These are phyloP conservation scores for Ectobius pallidus DNA, from an alignment of 2,888 invertebrate species.

Conservation along the genomic window DNA sequence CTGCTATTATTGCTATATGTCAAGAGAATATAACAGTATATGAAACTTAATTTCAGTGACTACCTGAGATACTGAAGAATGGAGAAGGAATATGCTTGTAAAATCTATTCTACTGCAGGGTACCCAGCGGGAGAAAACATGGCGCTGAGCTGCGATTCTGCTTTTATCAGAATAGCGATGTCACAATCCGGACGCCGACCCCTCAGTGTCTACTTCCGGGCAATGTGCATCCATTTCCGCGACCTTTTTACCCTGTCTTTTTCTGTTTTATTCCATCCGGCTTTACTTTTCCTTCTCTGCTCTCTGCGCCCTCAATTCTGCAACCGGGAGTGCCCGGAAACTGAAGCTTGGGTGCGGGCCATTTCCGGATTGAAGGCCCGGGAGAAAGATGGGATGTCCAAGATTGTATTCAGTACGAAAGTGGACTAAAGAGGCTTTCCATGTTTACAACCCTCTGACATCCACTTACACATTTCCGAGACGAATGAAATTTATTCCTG, in stretches of 20 bases:
- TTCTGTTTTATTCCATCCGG: not conserved
- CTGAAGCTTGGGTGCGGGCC: not conserved
- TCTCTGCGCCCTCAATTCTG: not conserved
- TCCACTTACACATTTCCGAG: too few species aligned
- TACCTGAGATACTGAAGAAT: too few species aligned
- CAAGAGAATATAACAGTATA: too few species aligned
- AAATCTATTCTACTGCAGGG: too few species aligned
- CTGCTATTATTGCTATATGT: too few species aligned
- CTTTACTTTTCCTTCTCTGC: not conserved
- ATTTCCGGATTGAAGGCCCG: constrained; percentile 6
- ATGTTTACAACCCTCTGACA: too few species aligned
- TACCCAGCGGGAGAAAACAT: too few species aligned
- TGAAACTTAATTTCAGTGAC: too few species aligned
- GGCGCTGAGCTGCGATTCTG: not conserved
- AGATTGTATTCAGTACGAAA: too few species aligned
- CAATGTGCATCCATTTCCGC: constrained; percentile 35
- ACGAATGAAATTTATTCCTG: too few species aligned
- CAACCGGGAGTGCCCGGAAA: constrained; percentile 21
- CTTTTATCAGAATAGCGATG: not conserved
- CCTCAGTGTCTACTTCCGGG: constrained; percentile 18
- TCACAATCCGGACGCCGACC: not conserved
- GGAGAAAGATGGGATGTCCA: not conserved
- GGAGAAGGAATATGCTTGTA: too few species aligned
- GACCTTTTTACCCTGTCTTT: not conserved
- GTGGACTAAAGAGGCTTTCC: too few species aligned